Percentiles rank a stretch among this genome's conserved stretches.
phyloP scores from a whole-genome alignment of 1,140 invertebrate genomes.

The Meloidogyne floridensis region DNA sequence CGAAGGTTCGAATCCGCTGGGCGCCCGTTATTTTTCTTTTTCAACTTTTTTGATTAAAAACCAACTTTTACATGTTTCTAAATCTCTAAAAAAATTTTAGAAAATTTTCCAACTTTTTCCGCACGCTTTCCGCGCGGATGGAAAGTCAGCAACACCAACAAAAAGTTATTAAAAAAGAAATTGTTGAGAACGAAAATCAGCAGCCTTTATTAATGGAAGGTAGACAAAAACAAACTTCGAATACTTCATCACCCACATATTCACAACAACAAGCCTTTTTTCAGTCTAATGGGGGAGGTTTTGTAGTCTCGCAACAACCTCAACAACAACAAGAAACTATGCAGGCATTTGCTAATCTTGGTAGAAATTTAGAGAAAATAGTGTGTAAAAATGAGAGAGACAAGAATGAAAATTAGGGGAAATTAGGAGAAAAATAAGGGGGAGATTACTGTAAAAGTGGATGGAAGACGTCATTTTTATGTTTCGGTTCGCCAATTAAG shows the following conservation, averaged over 20 bases:
- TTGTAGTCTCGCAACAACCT: neutral
- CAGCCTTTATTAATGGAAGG: neutral
- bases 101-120: neutral
- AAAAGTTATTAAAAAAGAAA: neutral
- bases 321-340: neutral
- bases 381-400: too few relatives aligned
- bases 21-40: too few relatives aligned
- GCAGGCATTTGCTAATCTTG: neutral
- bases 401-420: too few relatives aligned
- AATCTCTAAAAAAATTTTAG: neutral
- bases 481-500: too few relatives aligned
- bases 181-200: neutral
- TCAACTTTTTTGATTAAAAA: too few relatives aligned
- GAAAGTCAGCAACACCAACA: neutral
- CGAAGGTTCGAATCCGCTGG: too few relatives aligned
- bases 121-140: slow-evolving; percentile 7
- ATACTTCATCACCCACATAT: too few relatives aligned
- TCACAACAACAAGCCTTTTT: neutral
- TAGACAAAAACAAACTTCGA: neutral
- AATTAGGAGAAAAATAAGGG: too few relatives aligned
- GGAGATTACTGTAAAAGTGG: too few relatives aligned
- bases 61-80: too few relatives aligned
- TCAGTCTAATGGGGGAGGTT: neutral
- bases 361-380: neutral
- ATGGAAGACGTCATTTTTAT: too few relatives aligned